Evolutionary conservation across 2,113 vertebrate genomes (phyloP).

Genomic region (Mus musculus): GRCm39 chr11:29774501-29775000

Average conservation of each 20-base stretch:
- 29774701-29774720: constrained; percentile 74
- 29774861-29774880: constrained; percentile 96
- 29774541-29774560: constrained; percentile 93
- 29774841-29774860: constrained; percentile 94
- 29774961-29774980: constrained; percentile 97
- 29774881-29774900: constrained; percentile 97
- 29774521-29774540: constrained; percentile 97
- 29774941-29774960: constrained; percentile 95
- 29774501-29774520: constrained; percentile 90
- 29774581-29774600: constrained; percentile 95
- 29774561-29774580: constrained; percentile 96
- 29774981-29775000: constrained; percentile 98
- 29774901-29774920: constrained; percentile 97
- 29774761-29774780: constrained; percentile 98
- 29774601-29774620: constrained; percentile 92
- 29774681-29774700: not conserved
- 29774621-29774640: constrained; percentile 78
- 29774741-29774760: constrained; percentile 92
- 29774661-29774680: not conserved
- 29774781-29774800: constrained; percentile 95
- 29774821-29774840: constrained; percentile 95
- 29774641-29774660: not conserved
- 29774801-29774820: constrained; percentile 96
- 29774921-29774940: constrained; percentile 95
- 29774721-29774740: fast-evolving